phyloP scores from a whole-genome alignment of 2,113 vertebrate genomes.

The Oxyruncus cristatus region DNA sequence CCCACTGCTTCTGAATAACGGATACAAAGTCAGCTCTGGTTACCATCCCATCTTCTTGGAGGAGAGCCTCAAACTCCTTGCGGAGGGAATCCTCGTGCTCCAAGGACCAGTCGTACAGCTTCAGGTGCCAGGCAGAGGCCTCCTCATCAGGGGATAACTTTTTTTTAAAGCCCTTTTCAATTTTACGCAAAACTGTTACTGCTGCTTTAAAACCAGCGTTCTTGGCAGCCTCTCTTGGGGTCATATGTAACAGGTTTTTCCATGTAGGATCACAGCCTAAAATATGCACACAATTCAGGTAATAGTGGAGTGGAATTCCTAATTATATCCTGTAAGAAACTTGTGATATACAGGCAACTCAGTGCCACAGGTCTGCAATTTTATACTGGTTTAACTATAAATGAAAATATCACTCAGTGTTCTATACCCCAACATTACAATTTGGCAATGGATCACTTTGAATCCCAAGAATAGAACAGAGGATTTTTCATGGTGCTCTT shows the following conservation, averaged over 20 bases:
- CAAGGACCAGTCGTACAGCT: constrained; percentile 88
- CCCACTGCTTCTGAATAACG: constrained; percentile 69
- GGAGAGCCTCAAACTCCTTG: constrained; percentile 45
- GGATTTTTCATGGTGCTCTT: background rate
- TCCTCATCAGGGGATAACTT: background rate
- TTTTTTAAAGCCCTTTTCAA: constrained; percentile 75
- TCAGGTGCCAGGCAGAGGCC: background rate
- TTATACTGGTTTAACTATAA: background rate
- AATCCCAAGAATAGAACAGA: background rate
- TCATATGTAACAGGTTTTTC: constrained; percentile 78
- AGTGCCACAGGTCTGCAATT: background rate
- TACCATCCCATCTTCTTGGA: constrained; percentile 65
- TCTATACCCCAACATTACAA: background rate
- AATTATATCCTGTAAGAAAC: background rate
- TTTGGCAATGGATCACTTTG: background rate
- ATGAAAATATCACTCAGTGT: background rate
- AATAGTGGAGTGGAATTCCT: background rate
- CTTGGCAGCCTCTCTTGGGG: constrained; percentile 82
- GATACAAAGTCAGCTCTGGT: constrained; percentile 73
- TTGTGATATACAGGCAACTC: background rate
- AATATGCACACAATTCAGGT: background rate
- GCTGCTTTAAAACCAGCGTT: constrained; percentile 79
- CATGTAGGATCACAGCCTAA: constrained; percentile 89
- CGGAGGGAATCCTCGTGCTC: constrained; percentile 75
- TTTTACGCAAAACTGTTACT: constrained; percentile 77